A percentile compares a stretch with the other conserved stretches of the same genome.
Conservation (phyloP, 2,797 vertebrate genomes). For the Leptoclinus maculatus region DNA sequence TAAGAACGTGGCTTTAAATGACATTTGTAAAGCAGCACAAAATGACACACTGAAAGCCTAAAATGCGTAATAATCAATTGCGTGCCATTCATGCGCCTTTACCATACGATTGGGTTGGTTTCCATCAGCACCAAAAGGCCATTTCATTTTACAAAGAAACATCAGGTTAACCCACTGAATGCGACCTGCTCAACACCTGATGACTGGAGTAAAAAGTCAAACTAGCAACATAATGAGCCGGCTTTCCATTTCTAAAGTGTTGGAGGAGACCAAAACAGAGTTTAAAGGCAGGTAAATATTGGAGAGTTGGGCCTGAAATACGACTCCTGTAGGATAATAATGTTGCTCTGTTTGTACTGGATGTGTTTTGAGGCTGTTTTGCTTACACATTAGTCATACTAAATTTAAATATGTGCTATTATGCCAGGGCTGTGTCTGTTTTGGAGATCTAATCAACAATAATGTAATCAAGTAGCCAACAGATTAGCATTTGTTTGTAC, state of each 20-base stretch:
- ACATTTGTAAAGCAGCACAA: too few relatives aligned
- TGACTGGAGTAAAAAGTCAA: not conserved
- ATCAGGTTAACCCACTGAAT: fast-evolving
- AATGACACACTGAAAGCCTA: too few relatives aligned
- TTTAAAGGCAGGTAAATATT: not conserved
- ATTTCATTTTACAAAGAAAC: not conserved
- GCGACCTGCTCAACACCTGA: fast-evolving
- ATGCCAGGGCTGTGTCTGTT: not conserved
- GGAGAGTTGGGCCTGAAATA: not conserved
- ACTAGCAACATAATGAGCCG: not conserved
- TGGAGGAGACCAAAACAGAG: not conserved
- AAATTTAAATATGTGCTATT: not conserved
- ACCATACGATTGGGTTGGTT: not conserved
- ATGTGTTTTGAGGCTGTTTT: not conserved
- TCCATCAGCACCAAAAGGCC: not conserved
- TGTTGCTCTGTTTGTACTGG: not conserved
- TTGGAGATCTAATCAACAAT: not conserved
- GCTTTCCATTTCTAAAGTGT: not conserved
- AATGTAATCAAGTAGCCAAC: not conserved
- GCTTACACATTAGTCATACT: not conserved
- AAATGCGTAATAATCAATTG: too few relatives aligned
- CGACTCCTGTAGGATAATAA: not conserved
- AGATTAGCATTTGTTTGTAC: not conserved
- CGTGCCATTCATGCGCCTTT: too few relatives aligned
- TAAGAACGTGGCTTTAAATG: too few relatives aligned